Conservation (phyloP, 2,797 vertebrate genomes). For the Kryptopterus vitreolus region DNA sequence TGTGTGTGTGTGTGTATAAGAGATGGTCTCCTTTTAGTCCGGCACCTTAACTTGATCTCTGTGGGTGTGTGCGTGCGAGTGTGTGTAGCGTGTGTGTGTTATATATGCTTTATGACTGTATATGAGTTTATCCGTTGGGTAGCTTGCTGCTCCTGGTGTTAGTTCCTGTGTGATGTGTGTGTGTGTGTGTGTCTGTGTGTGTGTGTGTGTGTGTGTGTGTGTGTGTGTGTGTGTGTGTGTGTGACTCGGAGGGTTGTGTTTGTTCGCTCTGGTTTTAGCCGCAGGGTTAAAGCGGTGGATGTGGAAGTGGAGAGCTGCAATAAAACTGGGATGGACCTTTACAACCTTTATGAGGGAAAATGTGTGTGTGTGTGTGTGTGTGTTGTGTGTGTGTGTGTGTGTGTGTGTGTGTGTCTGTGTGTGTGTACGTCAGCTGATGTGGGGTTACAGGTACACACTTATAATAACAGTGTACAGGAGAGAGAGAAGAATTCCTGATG, state of each 20-base stretch:
- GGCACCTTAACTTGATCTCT: no score
- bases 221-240: background rate
- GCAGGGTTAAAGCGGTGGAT: background rate
- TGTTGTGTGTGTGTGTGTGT: background rate
- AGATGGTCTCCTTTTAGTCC: no score
- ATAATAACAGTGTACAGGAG: background rate
- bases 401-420: background rate
- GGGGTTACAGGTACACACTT: background rate
- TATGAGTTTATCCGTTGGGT: no score
- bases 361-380: background rate
- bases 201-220: background rate
- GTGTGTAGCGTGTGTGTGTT: no score
- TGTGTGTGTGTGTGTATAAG: no score
- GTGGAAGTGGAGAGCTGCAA: background rate
- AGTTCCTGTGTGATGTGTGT: no score
- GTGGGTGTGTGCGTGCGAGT: no score
- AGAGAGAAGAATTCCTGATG: background rate
- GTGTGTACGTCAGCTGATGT: background rate
- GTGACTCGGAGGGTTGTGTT: background rate
- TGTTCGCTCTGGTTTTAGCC: background rate
- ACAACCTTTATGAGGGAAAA: background rate
- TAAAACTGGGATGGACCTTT: conserved; percentile 23
- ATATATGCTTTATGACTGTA: no score
- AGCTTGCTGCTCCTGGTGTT: no score
- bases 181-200: no score